Evolutionary conservation across 2,113 vertebrate genomes (phyloP), one percentile per base, ranked within the genome.

Genomic region (Empidonax traillii): DNA sequence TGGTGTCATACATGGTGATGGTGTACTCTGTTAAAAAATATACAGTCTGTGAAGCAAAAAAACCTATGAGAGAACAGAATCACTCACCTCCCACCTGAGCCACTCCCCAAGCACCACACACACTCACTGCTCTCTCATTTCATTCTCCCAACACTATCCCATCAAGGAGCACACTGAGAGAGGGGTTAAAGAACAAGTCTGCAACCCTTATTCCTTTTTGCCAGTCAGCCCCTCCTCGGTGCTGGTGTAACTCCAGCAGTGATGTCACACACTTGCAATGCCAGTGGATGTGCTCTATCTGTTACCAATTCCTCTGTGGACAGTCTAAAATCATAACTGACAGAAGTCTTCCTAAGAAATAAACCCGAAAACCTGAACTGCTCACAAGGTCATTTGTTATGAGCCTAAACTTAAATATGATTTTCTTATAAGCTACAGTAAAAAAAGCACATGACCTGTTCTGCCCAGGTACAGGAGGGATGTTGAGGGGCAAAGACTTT

Each of bases 1-100:
- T 99, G 87, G 99, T 99, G 98, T 99, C 99, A 12, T 99, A 99
- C 99, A 99, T 99, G 51, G 99, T 99, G 97, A 99, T 99, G 19
- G 99, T 99, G 79, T 99, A 99, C 84, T 99, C 99, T 99, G 90
- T 89, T 79, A 75, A 95, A 95, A 97, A 95, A 67, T 79, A 97
- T 3, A 97, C 51, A 78, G 83, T 52, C 83, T 96, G 94, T 97
- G 93, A 89, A 91, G 77, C 82, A 95, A 25, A 68, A 97, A 63
- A 96, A 69, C 96, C 84, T 86, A 61, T 33, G 79, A 83, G 93
- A 83, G 90, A 68, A 59, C 1, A 46, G 81, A 93, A 78, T 80
- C 72, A 14, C 61, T 72, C 31, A 41, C 2, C 52, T 77, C 67
- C 30, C 51, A 88, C 37, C 51, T 49, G 79, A 90, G 78, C 61